Conservation (phyloP, 1,140 invertebrate species). For the Penaeus indicus region DNA sequence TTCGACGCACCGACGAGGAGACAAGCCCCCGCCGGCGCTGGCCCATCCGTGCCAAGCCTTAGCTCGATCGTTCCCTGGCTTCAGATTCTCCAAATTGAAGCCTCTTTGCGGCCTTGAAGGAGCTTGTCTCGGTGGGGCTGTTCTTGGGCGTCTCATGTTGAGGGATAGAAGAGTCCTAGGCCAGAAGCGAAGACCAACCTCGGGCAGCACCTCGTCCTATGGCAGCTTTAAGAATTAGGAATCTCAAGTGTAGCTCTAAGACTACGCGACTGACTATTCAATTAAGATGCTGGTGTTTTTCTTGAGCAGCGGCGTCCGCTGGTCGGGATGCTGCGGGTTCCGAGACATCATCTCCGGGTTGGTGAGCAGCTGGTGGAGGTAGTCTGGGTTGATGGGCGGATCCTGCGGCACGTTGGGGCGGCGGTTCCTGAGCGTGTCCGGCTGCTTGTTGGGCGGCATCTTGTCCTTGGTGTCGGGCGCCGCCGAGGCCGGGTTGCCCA, state of each 20-base stretch:
- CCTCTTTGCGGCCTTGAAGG: too few relatives aligned
- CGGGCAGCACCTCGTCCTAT: too few relatives aligned
- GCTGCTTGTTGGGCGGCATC: slow-evolving; percentile 41
- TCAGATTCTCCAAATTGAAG: too few relatives aligned
- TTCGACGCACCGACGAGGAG: too few relatives aligned
- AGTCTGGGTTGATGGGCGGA: slow-evolving; percentile 58
- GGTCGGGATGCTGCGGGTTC: slow-evolving; percentile 35
- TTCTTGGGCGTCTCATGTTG: too few relatives aligned
- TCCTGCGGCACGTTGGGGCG: slow-evolving; percentile 48
- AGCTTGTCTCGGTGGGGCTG: too few relatives aligned
- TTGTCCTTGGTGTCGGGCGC: slow-evolving; percentile 40
- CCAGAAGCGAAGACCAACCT: too few relatives aligned
- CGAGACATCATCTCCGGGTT: slow-evolving; percentile 45
- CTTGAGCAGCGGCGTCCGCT: slow-evolving; percentile 47
- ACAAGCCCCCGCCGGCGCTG: too few relatives aligned
- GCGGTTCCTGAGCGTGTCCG: slow-evolving; percentile 45
- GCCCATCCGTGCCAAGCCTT: too few relatives aligned
- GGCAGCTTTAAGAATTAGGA: neutral
- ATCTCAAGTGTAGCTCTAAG: neutral
- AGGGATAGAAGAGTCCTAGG: too few relatives aligned
- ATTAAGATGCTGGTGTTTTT: slow-evolving; percentile 60
- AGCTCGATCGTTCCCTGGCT: too few relatives aligned
- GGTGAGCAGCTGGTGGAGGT: slow-evolving; percentile 42
- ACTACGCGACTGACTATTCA: slow-evolving; percentile 28
- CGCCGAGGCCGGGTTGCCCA: neutral